These are phyloP conservation scores for Cabera pusaria DNA, from an alignment of 2,888 invertebrate species.

Conservation along the genomic window DNA sequence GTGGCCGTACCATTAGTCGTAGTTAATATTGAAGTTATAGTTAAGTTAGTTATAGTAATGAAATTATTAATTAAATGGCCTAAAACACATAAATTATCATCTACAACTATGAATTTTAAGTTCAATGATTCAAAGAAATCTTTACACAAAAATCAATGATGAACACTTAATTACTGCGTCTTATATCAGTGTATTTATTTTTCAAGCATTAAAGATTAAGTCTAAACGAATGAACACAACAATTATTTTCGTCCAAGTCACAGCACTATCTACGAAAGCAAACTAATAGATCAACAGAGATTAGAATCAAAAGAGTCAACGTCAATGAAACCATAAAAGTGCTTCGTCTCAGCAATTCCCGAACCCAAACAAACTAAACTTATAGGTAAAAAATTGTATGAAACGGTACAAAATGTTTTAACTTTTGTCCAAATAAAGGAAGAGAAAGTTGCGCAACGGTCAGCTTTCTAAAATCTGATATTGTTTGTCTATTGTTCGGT, in stretches of 20 bases:
- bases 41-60: no score
- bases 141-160: not conserved
- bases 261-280: constrained; percentile 18
- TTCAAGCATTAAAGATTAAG: constrained; percentile 4
- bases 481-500: constrained; percentile 51
- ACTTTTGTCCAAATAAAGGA: constrained; percentile 72
- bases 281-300: constrained; percentile 29
- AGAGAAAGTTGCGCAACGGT: constrained; percentile 80
- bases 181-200: no score
- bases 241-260: constrained; percentile 16
- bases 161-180: not conserved
- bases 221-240: constrained; percentile 15
- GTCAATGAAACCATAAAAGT: constrained; percentile 34
- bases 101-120: no score
- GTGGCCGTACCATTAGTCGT: no score
- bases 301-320: constrained; percentile 29
- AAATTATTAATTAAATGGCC: no score
- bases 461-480: constrained; percentile 74
- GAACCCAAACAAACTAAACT: constrained; percentile 48
- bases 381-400: constrained; percentile 51
- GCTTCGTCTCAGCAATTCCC: constrained; percentile 33
- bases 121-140: no score
- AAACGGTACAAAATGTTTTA: constrained; percentile 52
- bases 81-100: no score
- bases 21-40: no score